Conservation (phyloP, 2,113 vertebrate species). For the Solenodon paradoxus region DNA sequence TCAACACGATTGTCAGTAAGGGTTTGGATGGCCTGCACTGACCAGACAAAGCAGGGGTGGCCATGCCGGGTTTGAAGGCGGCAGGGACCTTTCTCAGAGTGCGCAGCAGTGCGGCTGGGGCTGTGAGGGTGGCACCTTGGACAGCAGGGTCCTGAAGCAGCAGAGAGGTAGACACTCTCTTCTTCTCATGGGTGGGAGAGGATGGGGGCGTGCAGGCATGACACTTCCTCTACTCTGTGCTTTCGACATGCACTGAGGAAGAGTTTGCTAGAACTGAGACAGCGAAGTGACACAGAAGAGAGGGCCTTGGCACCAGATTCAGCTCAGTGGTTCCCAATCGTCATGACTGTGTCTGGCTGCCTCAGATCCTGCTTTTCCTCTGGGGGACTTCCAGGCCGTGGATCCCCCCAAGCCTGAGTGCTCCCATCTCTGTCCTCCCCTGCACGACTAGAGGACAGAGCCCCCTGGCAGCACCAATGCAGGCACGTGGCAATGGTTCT, state of each 20-base stretch:
- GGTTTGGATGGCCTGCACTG: neutral
- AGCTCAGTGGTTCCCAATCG: rapidly evolving
- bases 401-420: no score
- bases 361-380: neutral
- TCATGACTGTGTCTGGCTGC: neutral
- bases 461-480: no score
- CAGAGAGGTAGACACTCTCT: neutral
- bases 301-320: neutral
- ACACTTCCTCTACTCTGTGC: neutral
- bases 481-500: no score
- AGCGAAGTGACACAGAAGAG: neutral
- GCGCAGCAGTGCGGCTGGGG: neutral
- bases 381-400: neutral
- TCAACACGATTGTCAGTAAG: neutral
- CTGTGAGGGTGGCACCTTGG: rapidly evolving
- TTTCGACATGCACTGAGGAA: neutral
- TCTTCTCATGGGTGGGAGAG: neutral
- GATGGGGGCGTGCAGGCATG: rapidly evolving
- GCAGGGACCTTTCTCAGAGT: rapidly evolving
- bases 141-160: neutral
- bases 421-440: neutral
- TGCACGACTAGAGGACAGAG: rapidly evolving
- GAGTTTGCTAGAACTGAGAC: neutral
- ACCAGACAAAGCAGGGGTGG: no score
- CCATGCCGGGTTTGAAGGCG: neutral